These are phyloP conservation scores for Crypturellus tataupa DNA, from an alignment of 2,797 vertebrate genomes.

Conservation along the genomic window DNA sequence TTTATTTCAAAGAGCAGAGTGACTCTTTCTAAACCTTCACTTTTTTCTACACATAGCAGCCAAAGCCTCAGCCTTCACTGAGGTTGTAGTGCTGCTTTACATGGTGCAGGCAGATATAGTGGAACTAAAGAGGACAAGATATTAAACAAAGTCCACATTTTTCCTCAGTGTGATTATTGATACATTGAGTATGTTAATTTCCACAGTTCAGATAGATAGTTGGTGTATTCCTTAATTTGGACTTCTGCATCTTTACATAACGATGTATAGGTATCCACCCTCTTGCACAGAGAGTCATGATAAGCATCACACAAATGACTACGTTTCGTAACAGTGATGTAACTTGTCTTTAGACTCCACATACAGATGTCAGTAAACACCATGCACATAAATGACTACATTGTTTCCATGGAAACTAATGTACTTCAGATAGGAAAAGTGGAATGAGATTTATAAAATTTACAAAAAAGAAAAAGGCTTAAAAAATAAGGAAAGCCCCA, in stretches of 20 bases:
- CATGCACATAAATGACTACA: constrained; percentile 32
- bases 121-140: background rate
- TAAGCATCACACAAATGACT: constrained; percentile 16
- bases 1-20: background rate
- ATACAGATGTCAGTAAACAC: constrained; percentile 49
- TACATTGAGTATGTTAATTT: background rate
- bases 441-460: constrained; percentile 32
- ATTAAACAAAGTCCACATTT: background rate
- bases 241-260: constrained; percentile 1
- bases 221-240: background rate
- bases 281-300: background rate
- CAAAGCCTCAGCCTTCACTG: constrained; percentile 23
- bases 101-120: background rate
- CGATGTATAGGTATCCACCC: background rate
- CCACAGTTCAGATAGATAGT: background rate
- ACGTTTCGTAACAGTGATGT: constrained; percentile 31
- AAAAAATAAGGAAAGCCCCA: background rate
- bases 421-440: constrained; percentile 48
- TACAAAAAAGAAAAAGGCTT: background rate
- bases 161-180: background rate
- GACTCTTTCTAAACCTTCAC: background rate
- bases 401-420: constrained; percentile 72
- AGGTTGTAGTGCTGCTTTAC: background rate
- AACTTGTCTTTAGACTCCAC: constrained; percentile 40
- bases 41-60: background rate